Conservation (phyloP, 2,797 vertebrate genomes). For the Lepilemur ruficaudatus region DNA sequence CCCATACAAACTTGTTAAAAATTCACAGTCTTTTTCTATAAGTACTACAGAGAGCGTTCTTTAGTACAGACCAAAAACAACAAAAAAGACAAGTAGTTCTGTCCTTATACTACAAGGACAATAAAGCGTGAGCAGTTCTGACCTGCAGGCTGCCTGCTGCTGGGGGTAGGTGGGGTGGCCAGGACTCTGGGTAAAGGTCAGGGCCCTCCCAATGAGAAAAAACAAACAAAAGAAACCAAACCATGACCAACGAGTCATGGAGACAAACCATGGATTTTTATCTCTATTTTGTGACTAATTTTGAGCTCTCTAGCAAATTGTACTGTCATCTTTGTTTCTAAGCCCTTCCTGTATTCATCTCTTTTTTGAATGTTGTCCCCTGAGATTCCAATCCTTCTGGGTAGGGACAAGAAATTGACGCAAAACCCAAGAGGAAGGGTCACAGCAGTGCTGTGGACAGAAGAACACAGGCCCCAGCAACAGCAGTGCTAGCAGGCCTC, state of each 20-base stretch:
- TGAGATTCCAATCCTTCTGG: background rate
- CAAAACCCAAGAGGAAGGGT: background rate
- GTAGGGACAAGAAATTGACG: background rate
- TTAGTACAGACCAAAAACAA: conserved; percentile 9
- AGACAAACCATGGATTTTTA: background rate
- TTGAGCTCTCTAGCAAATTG: background rate
- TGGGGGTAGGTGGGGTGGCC: accelerated
- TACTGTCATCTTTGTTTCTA: background rate
- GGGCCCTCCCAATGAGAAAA: background rate
- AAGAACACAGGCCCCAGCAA: background rate
- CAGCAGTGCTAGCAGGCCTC: background rate
- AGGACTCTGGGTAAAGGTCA: background rate
- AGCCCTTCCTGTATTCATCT: background rate
- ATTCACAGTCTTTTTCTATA: background rate
- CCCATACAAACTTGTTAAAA: background rate
- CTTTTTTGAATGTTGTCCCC: background rate
- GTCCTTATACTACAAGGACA: background rate
- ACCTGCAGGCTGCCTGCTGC: background rate
- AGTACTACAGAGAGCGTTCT: background rate
- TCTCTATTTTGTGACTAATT: background rate
- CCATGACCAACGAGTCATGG: background rate
- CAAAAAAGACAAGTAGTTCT: background rate
- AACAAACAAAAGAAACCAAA: too few relatives aligned
- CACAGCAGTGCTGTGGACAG: background rate
- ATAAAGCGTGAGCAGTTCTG: background rate